These are phyloP conservation scores for Argentina silus DNA, from an alignment of 2,797 vertebrate genomes.

Conservation along the genomic window DNA sequence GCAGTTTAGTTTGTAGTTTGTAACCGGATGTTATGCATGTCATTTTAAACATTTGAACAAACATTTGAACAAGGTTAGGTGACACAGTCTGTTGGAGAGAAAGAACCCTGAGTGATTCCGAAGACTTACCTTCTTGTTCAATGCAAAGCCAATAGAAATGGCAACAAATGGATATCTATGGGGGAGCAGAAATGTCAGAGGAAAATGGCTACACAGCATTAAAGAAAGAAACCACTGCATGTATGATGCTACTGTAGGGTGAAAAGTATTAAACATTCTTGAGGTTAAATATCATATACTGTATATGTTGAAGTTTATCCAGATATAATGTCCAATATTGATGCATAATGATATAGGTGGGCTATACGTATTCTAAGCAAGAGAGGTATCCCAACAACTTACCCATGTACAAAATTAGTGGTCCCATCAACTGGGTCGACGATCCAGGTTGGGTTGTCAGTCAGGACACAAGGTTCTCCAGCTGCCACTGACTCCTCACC, in stretches of 20 bases:
- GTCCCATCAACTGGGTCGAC: constrained; percentile 96
- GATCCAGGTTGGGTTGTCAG: constrained; percentile 94
- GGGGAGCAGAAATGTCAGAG: neutral
- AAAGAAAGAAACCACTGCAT: neutral
- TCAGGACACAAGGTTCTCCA: constrained; percentile 82
- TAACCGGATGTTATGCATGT: too few species aligned
- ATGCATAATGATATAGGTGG: neutral
- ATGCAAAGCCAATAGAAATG: constrained; percentile 93
- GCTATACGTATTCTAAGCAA: neutral
- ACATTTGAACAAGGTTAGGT: neutral
- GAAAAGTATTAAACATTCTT: neutral
- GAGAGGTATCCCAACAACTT: neutral
- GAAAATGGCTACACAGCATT: neutral
- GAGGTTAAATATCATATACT: too few species aligned
- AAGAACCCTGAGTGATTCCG: neutral
- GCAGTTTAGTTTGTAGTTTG: neutral
- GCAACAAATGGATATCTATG: constrained; percentile 95
- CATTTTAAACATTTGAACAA: neutral
- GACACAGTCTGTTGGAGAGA: neutral
- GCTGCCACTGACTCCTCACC: constrained; percentile 95
- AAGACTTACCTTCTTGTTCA: constrained; percentile 85
- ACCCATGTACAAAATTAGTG: constrained; percentile 97
- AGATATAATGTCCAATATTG: too few species aligned
- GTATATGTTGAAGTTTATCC: too few species aligned
- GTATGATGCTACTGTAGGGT: neutral